Conservation (phyloP, 1,140 invertebrate species). For the Heliconius melpomene region DNA sequence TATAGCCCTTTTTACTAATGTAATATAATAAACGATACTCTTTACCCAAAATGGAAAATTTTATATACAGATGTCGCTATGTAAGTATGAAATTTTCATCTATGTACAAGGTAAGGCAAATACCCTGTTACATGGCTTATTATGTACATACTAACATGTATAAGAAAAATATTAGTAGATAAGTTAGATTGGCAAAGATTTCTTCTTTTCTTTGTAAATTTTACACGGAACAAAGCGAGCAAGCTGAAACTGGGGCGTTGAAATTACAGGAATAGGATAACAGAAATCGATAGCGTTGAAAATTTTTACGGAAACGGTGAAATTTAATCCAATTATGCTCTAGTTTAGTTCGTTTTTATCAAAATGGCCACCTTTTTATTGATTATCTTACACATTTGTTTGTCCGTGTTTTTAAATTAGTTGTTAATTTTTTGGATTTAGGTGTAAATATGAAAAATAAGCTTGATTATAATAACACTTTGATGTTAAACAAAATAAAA, state of each 20-base stretch:
- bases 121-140: no score
- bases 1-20: no score
- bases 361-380: slow-evolving; percentile 15
- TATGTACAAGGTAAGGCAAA: no score
- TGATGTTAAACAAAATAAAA: not conserved
- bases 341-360: not conserved
- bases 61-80: no score
- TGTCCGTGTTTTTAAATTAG: not conserved
- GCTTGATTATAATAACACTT: not conserved
- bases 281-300: slow-evolving; percentile 4
- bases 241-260: not conserved
- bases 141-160: not conserved
- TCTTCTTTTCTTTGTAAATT: not conserved
- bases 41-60: no score
- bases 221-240: not conserved
- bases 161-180: not conserved
- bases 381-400: not conserved
- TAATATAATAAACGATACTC: no score
- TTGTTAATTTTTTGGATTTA: not conserved
- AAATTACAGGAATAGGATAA: slow-evolving; percentile 13
- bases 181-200: not conserved
- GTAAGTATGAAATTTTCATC: no score
- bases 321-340: slow-evolving; percentile 9
- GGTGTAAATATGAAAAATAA: not conserved
- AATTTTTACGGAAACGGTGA: not conserved